Percentiles rank a stretch among this genome's conserved stretches.
These are phyloP conservation scores for Embidobia sp. DNA, from an alignment of 2,888 invertebrate genomes.

Conservation along the genomic window DNA sequence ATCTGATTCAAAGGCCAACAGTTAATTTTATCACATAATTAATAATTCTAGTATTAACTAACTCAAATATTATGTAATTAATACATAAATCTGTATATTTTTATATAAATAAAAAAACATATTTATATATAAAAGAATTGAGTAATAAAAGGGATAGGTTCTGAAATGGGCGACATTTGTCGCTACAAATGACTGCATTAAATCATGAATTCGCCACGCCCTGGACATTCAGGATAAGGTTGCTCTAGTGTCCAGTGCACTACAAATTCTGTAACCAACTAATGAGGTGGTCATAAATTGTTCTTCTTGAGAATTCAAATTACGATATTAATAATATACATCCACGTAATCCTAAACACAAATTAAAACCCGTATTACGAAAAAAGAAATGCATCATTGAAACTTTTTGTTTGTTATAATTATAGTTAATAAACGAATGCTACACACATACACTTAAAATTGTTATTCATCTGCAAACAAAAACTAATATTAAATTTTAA, in stretches of 20 bases:
- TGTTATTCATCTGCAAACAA: too few species aligned
- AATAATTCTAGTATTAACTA: too few species aligned
- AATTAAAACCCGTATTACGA: too few species aligned
- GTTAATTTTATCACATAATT: too few species aligned
- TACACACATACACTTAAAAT: too few species aligned
- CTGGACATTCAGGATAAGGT: constrained; percentile 79
- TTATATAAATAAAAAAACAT: too few species aligned
- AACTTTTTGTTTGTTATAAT: too few species aligned
- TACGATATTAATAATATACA: constrained; percentile 55
- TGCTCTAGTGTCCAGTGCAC: constrained; percentile 76
- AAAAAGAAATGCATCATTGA: too few species aligned
- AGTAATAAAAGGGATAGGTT: constrained; percentile 61
- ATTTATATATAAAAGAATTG: constrained; percentile 25
- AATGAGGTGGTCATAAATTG: constrained; percentile 78
- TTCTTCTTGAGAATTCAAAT: constrained; percentile 64
- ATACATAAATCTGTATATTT: constrained; percentile 38
- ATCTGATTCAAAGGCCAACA: too few species aligned
- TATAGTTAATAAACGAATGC: too few species aligned
- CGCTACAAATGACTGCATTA: constrained; percentile 79
- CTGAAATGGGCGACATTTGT: constrained; percentile 74
- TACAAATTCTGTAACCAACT: constrained; percentile 67
- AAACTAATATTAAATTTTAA: too few species aligned
- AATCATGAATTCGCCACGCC: constrained; percentile 80
- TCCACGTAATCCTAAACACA: constrained; percentile 33
- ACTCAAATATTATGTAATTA: too few species aligned